Conservation (phyloP, 2,113 vertebrate species). For the Dasypus novemcinctus region DNA sequence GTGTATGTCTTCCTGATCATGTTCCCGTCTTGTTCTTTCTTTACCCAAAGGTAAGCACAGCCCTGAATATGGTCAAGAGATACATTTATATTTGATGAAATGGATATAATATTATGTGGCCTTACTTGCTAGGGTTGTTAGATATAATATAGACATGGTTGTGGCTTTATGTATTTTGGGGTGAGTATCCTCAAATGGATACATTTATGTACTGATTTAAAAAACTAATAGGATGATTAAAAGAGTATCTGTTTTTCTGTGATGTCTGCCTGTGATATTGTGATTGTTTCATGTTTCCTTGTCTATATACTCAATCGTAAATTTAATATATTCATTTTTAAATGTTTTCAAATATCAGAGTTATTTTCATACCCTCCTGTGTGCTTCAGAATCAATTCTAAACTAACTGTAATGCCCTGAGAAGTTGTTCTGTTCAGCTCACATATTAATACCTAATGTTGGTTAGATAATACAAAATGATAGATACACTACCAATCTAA, state of each 20-base stretch:
- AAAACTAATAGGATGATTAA: slow-evolving; percentile 5
- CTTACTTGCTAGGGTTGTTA: not conserved
- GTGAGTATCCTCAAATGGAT: not conserved
- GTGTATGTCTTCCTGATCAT: not conserved
- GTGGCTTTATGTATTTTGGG: not conserved
- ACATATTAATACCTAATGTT: not conserved
- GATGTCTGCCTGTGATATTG: not conserved
- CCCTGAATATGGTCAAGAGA: not conserved
- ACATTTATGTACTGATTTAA: not conserved
- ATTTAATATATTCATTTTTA: not conserved
- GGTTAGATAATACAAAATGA: not conserved
- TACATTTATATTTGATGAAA: slow-evolving; percentile 16
- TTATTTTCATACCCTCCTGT: not conserved
- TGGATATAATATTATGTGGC: not conserved
- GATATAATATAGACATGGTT: not conserved
- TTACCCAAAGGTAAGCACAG: not conserved
- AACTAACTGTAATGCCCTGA: not conserved
- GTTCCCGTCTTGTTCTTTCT: not conserved
- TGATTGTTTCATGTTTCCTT: slow-evolving; percentile 19
- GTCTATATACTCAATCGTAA: not conserved
- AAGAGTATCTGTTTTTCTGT: not conserved
- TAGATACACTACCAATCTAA: accelerated
- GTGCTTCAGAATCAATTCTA: not conserved
- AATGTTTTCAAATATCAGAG: not conserved
- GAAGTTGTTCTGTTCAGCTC: not conserved